These are phyloP conservation scores for Eupeodes corollae DNA, from an alignment of 1,140 invertebrate species.

Conservation along the genomic window DNA sequence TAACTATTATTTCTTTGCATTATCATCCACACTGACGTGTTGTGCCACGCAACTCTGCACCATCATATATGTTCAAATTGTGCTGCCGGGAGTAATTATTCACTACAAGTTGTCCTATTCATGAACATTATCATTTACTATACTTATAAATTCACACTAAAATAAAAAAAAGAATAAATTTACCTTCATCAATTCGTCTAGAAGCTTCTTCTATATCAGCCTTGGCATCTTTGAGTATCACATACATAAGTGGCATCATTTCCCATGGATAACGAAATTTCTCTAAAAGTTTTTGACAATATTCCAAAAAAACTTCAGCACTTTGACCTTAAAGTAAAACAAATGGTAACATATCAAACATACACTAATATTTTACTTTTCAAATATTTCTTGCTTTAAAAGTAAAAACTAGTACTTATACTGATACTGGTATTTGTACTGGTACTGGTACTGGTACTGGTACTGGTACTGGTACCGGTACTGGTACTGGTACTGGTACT, in stretches of 20 bases:
- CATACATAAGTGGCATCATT: constrained; percentile 59
- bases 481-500: no score
- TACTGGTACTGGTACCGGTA: no score
- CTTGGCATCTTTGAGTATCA: constrained; percentile 56
- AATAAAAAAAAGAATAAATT: constrained; percentile 16
- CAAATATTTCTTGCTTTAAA: no score
- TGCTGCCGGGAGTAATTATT: constrained; percentile 56
- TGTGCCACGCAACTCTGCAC: constrained; percentile 51
- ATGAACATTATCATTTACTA: constrained; percentile 3
- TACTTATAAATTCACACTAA: background rate
- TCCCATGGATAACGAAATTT: constrained; percentile 60
- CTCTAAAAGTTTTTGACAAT: constrained; percentile 55
- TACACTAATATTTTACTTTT: no score
- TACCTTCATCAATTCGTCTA: constrained; percentile 57
- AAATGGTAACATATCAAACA: constrained; percentile 6
- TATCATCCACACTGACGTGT: constrained; percentile 62
- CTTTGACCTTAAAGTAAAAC: constrained; percentile 40
- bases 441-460: no score
- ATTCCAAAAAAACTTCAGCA: constrained; percentile 50
- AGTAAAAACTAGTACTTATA: no score
- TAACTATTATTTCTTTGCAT: no score
- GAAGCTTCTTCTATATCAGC: constrained; percentile 57
- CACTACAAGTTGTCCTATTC: constrained; percentile 43
- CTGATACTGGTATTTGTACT: no score
- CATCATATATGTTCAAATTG: constrained; percentile 59